A percentile compares a stretch with the other conserved stretches of the same genome.
Conservation (phyloP, 2,797 vertebrate species). For the Phoxinus dragarum region DNA sequence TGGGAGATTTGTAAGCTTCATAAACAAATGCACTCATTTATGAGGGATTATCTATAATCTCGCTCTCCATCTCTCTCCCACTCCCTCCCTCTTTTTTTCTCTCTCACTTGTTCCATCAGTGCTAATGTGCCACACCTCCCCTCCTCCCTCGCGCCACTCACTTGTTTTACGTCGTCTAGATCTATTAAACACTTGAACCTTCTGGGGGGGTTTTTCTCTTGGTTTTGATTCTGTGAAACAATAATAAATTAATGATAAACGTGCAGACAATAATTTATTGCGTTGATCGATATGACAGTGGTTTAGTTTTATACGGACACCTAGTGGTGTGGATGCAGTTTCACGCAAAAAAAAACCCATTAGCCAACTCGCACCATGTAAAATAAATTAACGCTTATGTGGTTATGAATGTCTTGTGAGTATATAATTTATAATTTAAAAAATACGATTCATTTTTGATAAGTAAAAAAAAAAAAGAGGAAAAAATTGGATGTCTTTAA, state of each 20-base stretch:
- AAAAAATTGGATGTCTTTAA: background rate
- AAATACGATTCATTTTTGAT: background rate
- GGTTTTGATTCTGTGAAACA: background rate
- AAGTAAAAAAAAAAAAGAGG: background rate
- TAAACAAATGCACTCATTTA: slow-evolving; percentile 86
- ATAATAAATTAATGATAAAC: background rate
- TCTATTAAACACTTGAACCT: slow-evolving; percentile 6
- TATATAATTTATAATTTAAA: background rate
- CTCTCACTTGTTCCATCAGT: slow-evolving; percentile 46
- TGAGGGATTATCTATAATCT: slow-evolving; percentile 83
- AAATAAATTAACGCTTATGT: background rate
- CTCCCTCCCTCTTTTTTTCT: slow-evolving; percentile 27
- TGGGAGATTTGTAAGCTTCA: slow-evolving; percentile 83
- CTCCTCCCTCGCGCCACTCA: background rate
- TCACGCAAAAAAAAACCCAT: background rate
- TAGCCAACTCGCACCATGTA: too few species aligned
- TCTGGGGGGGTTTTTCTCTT: background rate
- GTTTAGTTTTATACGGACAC: background rate
- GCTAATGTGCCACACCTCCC: slow-evolving; percentile 50
- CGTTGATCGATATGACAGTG: background rate
- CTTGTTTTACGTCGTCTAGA: slow-evolving; percentile 25
- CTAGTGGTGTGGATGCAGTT: slow-evolving; percentile 5
- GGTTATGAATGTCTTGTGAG: background rate
- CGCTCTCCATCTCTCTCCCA: slow-evolving; percentile 71
- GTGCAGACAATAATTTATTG: background rate